Percentiles rank a stretch among this genome's conserved stretches.
These are phyloP conservation scores for Octopus bimaculoides DNA, from an alignment of 1,140 invertebrate genomes.

Conservation along the genomic window DNA sequence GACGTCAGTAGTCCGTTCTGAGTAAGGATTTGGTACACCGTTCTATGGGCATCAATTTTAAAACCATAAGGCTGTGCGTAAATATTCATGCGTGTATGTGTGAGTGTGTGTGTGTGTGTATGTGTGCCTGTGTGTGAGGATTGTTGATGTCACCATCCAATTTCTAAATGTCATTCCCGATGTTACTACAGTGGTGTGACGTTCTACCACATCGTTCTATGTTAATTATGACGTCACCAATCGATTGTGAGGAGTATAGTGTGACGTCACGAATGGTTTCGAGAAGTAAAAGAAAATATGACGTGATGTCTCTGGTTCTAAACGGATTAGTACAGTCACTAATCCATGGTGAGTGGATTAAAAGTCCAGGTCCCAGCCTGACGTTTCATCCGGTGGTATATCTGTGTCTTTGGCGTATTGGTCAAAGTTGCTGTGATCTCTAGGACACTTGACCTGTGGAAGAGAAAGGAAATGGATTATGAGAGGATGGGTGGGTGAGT, in stretches of 20 bases:
- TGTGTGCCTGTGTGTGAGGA: too few species aligned
- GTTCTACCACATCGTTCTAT: not conserved
- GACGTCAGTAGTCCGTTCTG: too few species aligned
- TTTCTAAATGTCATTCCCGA: too few species aligned
- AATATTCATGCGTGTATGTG: too few species aligned
- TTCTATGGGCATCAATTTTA: too few species aligned
- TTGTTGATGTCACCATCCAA: too few species aligned
- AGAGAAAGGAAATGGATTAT: slow-evolving; percentile 24
- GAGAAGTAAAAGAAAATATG: not conserved
- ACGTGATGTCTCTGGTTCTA: not conserved
- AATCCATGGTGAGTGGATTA: slow-evolving; percentile 24
- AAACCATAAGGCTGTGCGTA: too few species aligned
- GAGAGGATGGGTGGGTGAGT: not conserved
- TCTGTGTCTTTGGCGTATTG: slow-evolving; percentile 53
- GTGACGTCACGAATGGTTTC: not conserved
- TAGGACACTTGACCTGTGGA: slow-evolving; percentile 47
- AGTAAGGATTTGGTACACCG: too few species aligned
- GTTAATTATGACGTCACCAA: not conserved
- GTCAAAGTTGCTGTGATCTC: slow-evolving; percentile 56
- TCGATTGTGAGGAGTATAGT: not conserved
- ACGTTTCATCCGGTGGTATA: slow-evolving; percentile 53
- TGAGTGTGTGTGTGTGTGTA: too few species aligned
- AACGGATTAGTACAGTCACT: not conserved
- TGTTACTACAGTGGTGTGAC: not conserved
- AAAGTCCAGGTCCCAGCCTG: slow-evolving; percentile 57